Conservation (phyloP, 1,140 invertebrate genomes). For the Pseudobourletiella spinata region DNA sequence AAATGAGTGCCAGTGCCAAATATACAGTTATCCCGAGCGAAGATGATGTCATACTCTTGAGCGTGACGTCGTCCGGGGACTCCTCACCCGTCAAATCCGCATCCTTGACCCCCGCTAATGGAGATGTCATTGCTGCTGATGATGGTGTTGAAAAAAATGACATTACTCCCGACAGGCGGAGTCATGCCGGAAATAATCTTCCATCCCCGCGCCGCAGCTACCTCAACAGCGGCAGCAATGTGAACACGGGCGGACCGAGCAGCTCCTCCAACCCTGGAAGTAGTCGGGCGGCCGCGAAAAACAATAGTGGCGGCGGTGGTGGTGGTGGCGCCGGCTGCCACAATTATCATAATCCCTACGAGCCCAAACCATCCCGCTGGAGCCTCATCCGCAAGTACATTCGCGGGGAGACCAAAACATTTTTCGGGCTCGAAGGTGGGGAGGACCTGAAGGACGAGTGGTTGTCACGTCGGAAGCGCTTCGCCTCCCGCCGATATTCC, state of each 20-base stretch:
- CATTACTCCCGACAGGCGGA: conserved; percentile 10
- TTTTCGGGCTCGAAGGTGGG: conserved; percentile 30
- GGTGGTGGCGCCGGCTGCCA: too few species aligned
- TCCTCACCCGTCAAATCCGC: too few species aligned
- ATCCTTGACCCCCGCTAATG: too few species aligned
- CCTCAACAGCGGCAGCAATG: conserved; percentile 3
- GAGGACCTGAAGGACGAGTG: conserved; percentile 34
- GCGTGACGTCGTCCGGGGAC: too few species aligned
- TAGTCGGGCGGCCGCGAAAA: conserved; percentile 15
- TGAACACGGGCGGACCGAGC: conserved; percentile 6
- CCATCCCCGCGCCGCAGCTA: conserved; percentile 26
- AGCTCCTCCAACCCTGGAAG: conserved; percentile 9
- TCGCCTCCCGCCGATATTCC: conserved; percentile 33
- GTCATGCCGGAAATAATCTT: conserved; percentile 23
- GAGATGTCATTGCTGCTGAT: too few species aligned
- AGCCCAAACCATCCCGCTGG: conserved; percentile 21
- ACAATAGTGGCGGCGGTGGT: neutral
- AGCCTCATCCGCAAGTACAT: conserved; percentile 21
- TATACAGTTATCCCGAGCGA: too few species aligned
- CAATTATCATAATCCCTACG: conserved; percentile 4
- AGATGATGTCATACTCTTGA: too few species aligned
- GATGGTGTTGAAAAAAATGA: too few species aligned
- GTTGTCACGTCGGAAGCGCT: conserved; percentile 32
- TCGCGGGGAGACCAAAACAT: conserved; percentile 27
- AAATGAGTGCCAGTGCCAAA: too few species aligned